Conservation (phyloP, 2,113 vertebrate species). For the Orcinus orca region DNA sequence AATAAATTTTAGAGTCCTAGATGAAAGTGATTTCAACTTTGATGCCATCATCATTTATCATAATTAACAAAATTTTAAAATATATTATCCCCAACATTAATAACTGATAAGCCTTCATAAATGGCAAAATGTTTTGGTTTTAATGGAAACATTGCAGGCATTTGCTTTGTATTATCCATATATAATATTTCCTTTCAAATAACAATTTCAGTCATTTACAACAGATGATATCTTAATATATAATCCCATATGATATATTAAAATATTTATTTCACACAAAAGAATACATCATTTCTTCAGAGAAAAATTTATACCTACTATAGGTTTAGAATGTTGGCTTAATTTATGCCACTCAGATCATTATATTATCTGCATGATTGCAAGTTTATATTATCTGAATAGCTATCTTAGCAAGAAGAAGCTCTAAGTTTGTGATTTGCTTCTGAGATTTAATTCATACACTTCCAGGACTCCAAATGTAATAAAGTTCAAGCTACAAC, state of each 20-base stretch:
- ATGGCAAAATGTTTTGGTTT: neutral
- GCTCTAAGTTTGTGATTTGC: neutral
- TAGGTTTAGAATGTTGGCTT: neutral
- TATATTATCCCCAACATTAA: neutral
- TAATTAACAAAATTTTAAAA: neutral
- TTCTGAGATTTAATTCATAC: neutral
- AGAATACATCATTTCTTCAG: neutral
- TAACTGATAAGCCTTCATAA: neutral
- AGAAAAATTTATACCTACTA: neutral
- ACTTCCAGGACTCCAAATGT: neutral
- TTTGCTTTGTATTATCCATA: neutral
- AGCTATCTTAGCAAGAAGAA: neutral
- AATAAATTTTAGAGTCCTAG: neutral
- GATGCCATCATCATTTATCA: neutral
- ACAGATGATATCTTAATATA: neutral
- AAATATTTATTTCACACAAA: neutral
- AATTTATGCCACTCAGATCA: neutral
- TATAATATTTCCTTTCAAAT: neutral
- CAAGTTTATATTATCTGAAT: neutral
- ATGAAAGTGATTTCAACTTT: neutral
- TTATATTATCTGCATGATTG: neutral
- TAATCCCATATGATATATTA: neutral
- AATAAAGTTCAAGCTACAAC: neutral
- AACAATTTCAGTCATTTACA: neutral
- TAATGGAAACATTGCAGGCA: neutral